Conservation (phyloP, 1,140 invertebrate species). For the Belonocnema kinseyi region DNA sequence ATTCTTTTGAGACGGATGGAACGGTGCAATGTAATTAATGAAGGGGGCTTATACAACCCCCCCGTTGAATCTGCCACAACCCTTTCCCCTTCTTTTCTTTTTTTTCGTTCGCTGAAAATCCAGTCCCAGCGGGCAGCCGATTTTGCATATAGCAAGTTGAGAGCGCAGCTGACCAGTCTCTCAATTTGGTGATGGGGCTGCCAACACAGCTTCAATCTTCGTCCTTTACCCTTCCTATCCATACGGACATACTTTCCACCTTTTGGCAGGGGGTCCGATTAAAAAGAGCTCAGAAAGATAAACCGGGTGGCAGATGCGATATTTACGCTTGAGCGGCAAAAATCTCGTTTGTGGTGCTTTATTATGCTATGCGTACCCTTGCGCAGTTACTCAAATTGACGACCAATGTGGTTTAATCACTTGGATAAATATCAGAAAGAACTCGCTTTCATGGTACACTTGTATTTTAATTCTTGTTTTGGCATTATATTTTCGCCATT, state of each 20-base stretch:
- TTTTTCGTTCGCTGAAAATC: slow-evolving; percentile 8
- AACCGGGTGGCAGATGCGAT: slow-evolving; percentile 64
- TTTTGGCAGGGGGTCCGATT: slow-evolving; percentile 54
- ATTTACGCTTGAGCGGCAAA: slow-evolving; percentile 46
- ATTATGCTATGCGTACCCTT: slow-evolving; percentile 43
- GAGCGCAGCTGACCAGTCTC: slow-evolving; percentile 56
- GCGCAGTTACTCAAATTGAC: not conserved
- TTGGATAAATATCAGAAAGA: not conserved
- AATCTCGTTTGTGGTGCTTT: slow-evolving; percentile 46
- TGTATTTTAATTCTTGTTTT: not conserved
- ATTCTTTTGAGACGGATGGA: not conserved
- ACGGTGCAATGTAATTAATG: not conserved
- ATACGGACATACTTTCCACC: slow-evolving; percentile 24
- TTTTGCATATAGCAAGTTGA: slow-evolving; percentile 52
- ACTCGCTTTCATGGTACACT: not conserved
- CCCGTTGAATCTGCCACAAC: slow-evolving; percentile 34
- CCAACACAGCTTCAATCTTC: slow-evolving; percentile 32
- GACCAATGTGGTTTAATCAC: slow-evolving; percentile 7
- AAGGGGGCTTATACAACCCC: not conserved
- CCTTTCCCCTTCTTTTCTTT: slow-evolving; percentile 38
- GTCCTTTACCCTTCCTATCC: not conserved
- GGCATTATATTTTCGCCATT: too few species aligned
- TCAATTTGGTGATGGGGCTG: slow-evolving; percentile 36
- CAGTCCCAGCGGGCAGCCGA: slow-evolving; percentile 38
- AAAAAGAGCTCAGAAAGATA: slow-evolving; percentile 60